Base-by-base conservation (phyloP, 35 echinoderm and acorn worm genomes). In the Strongylocentrotus purpuratus region DNA sequence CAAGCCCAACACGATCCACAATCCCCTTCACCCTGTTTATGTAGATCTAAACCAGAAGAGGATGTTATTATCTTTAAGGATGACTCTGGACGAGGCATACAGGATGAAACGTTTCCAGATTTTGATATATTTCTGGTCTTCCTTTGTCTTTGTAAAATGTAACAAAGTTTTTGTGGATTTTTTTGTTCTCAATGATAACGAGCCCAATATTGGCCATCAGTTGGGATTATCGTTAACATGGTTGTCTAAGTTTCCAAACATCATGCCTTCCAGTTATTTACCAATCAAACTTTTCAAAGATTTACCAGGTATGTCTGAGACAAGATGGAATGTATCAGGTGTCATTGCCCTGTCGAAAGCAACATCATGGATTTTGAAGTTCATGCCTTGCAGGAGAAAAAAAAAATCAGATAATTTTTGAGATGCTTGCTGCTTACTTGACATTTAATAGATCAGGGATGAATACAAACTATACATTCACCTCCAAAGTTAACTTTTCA, bases 31-130 rank as follows among this genome's bases (percentile, higher is more conserved):
- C 65, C 28, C 20, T 78, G 65, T 78, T 78, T 78, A 78, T 78
- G 4, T 78, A 78, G 65, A 78, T 78, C 20, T n/a, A 28, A n/a
- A 28, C 6, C 25, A 5, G 20, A 78, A n/a, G 65, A 78, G 65
- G 65, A 78, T 78, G 65, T 78, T 78, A 78, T 78, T 78, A 78
- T 78, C 65, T 78, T 78, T 78, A 78, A 78, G 65, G 65, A 28
- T 78, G 20, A n/a, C n/a, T 78, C 15, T 78, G 28, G 25, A 78
- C 28, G 65, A n/a, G 65, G 65, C 65, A 8, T 78, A 78, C 7
- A n/a, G 87, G 13, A 31, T 14, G 33, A 46, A 46, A 2, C 41
- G 10, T 45, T 89, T 89, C 87, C 87, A 89, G 87, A 89, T 89
- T 89, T n/a, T 78, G 4, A 2, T 22, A n/a, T 4, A n/a, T 4